phyloP scores from a whole-genome alignment of 2,888 invertebrate genomes.

The Apodemia hepburni region DNA sequence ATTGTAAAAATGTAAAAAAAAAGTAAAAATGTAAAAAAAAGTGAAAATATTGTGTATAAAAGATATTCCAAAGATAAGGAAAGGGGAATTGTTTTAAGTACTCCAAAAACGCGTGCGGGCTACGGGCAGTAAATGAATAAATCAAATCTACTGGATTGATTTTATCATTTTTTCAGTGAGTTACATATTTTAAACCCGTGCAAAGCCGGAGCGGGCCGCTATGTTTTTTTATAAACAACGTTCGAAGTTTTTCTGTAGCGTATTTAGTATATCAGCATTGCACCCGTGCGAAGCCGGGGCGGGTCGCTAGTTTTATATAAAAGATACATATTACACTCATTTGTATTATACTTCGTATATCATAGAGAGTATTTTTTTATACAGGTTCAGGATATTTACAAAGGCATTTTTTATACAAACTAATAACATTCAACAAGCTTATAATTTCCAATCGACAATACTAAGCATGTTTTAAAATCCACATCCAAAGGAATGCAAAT shows the following conservation, averaged over 20 bases:
- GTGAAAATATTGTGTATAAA: conserved; percentile 11
- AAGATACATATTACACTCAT: neutral
- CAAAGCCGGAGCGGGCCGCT: too few relatives aligned
- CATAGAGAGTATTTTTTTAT: neutral
- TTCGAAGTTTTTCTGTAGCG: too few relatives aligned
- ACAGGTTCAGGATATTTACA: neutral
- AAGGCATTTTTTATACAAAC: conserved; percentile 13
- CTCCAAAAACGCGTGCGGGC: conserved; percentile 12
- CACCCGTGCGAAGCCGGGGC: too few relatives aligned
- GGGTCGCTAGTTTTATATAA: too few relatives aligned
- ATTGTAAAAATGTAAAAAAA: conserved; percentile 10
- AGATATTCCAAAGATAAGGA: conserved; percentile 12
- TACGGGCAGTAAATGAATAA: conserved; percentile 9
- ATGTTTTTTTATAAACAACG: too few relatives aligned
- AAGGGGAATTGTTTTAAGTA: conserved; percentile 13
- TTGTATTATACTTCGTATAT: neutral
- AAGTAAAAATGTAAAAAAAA: conserved; percentile 10
- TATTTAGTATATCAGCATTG: too few relatives aligned
- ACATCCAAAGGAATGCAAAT: conserved; percentile 66
- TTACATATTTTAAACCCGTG: neutral
- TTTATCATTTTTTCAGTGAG: conserved; percentile 12
- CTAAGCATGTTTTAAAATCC: conserved; percentile 51
- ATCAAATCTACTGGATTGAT: conserved; percentile 9
- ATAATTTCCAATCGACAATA: conserved; percentile 58
- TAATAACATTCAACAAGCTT: conserved; percentile 30